phyloP scores from a whole-genome alignment of 2,888 invertebrate genomes.

The Dynastes grantii region DNA sequence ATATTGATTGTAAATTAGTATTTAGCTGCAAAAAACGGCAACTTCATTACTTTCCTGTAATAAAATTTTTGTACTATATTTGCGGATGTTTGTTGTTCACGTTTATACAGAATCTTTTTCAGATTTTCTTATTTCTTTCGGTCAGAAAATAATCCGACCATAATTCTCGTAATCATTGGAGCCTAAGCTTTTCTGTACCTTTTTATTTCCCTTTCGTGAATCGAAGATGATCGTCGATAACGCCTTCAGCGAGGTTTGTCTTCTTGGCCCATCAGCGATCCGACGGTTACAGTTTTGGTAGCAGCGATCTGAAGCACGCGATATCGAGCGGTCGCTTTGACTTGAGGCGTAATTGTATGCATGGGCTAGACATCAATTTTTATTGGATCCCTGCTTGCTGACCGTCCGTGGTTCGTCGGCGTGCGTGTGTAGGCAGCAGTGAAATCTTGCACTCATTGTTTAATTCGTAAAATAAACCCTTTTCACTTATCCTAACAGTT shows the following conservation, averaged over 20 bases:
- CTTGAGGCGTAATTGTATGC: constrained; percentile 55
- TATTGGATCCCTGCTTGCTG: constrained; percentile 54
- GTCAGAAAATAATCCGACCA: constrained; percentile 43
- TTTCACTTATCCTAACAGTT: constrained; percentile 1
- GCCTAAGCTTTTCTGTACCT: constrained; percentile 42
- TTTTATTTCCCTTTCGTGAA: constrained; percentile 35
- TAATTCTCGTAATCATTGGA: constrained; percentile 50
- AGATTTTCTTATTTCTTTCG: constrained; percentile 25
- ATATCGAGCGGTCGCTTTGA: constrained; percentile 56
- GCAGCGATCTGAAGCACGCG: constrained; percentile 56
- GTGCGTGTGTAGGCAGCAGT: constrained; percentile 37
- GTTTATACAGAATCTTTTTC: constrained; percentile 1
- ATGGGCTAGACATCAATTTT: constrained; percentile 56
- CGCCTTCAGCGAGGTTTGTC: constrained; percentile 51
- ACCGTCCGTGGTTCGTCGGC: constrained; percentile 38
- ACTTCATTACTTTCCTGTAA: too few species aligned
- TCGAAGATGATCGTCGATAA: constrained; percentile 50
- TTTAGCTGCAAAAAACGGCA: too few species aligned
- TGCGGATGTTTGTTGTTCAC: neutral
- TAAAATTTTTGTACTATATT: neutral
- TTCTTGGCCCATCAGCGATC: constrained; percentile 47
- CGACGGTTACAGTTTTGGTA: constrained; percentile 54
- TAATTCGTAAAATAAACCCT: constrained; percentile 41
- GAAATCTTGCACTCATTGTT: constrained; percentile 42
- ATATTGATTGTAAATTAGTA: too few species aligned